These are phyloP conservation scores for Trisateles emortualis DNA, from an alignment of 2,888 invertebrate species.

Conservation along the genomic window DNA sequence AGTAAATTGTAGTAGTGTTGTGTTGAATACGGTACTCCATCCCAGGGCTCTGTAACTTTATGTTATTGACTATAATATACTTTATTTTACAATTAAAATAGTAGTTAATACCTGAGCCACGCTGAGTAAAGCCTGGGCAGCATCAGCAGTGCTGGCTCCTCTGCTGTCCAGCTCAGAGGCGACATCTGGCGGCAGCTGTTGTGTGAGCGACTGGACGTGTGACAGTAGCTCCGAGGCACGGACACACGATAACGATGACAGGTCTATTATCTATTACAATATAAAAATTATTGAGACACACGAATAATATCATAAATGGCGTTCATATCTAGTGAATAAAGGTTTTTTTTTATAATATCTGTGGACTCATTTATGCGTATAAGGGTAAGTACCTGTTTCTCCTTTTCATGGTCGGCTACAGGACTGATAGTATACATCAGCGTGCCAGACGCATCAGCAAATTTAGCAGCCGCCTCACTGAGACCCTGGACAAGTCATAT, in stretches of 20 bases:
- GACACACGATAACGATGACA: conserved; percentile 6
- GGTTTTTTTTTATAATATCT: too few relatives aligned
- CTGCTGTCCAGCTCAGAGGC: conserved; percentile 50
- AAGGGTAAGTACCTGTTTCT: conserved; percentile 13
- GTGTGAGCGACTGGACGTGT: conserved; percentile 52
- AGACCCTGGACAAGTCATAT: conserved; percentile 36
- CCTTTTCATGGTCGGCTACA: not conserved
- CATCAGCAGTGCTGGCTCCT: conserved; percentile 48
- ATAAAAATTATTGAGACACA: too few relatives aligned
- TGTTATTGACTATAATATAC: too few relatives aligned
- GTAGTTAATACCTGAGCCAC: conserved; percentile 46
- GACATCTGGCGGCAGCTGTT: conserved; percentile 36
- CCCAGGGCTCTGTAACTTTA: too few relatives aligned
- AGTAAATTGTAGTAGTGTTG: too few relatives aligned
- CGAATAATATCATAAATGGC: too few relatives aligned
- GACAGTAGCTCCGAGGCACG: conserved; percentile 41
- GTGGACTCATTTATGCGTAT: too few relatives aligned
- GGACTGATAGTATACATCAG: conserved; percentile 29
- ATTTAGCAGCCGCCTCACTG: conserved; percentile 32
- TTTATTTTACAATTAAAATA: too few relatives aligned
- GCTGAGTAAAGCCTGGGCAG: conserved; percentile 52
- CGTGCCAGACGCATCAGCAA: conserved; percentile 34
- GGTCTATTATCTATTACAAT: conserved; percentile 6
- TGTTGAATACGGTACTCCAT: too few relatives aligned
- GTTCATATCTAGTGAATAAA: too few relatives aligned